These are phyloP conservation scores for Drosophila neocordata DNA, from an alignment of 1,140 invertebrate species.

Conservation along the genomic window DNA sequence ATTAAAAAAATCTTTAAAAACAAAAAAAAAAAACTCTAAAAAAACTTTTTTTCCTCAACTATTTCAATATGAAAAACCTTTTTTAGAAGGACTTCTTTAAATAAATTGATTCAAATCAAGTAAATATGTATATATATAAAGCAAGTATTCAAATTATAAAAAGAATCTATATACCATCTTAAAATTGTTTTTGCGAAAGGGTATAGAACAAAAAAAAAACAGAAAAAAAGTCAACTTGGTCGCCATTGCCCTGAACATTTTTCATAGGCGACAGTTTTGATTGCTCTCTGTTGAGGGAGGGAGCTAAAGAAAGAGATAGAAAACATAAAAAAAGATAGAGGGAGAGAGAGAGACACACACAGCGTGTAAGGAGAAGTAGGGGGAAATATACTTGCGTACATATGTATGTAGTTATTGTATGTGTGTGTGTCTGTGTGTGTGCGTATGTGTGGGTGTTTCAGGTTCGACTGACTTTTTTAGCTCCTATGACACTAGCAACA, in stretches of 20 bases:
- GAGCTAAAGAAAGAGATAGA: background rate
- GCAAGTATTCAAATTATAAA: background rate
- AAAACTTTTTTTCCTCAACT: too few species aligned
- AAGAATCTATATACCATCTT: constrained; percentile 25
- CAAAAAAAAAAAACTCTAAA: too few species aligned
- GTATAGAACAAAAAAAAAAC: background rate
- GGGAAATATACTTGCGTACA: constrained; percentile 25
- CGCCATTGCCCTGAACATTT: constrained; percentile 75
- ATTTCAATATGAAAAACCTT: too few species aligned
- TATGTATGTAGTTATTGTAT: background rate
- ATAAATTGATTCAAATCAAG: too few species aligned
- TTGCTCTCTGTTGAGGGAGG: constrained; percentile 46
- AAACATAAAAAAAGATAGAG: background rate
- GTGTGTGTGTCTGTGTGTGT: background rate
- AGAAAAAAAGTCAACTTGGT: constrained; percentile 21
- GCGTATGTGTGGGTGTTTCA: constrained; percentile 13
- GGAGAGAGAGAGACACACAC: constrained; percentile 16
- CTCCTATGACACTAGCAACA: background rate
- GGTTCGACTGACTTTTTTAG: constrained; percentile 12
- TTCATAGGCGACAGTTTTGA: constrained; percentile 79
- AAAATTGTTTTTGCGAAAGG: constrained; percentile 18
- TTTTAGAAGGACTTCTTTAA: too few species aligned
- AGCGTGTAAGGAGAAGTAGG: background rate
- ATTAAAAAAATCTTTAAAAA: too few species aligned
- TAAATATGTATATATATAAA: too few species aligned